Evolutionary conservation across 2,797 vertebrate species (phyloP), one percentile per base, ranked within the genome.

Genomic region (Catostomus latipinnis): DNA sequence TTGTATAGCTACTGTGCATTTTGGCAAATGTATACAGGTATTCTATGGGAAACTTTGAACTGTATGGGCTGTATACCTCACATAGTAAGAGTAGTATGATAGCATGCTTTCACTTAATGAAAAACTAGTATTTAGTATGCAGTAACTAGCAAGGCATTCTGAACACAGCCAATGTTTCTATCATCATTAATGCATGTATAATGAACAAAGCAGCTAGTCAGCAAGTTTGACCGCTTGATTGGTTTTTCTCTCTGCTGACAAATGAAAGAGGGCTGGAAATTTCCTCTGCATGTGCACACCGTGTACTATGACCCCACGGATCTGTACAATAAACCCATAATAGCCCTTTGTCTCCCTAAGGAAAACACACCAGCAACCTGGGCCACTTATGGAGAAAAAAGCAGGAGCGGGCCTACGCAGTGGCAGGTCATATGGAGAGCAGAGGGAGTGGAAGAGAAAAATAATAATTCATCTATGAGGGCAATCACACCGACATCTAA

Each of bases 321-420:
- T 85, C 85, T 83, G 75, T 68, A 83, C 84, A 89, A 86, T 87
- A 86, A 87, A 82, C 81, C 79, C 80, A 79, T 86, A 88, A 86
- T 84, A 84, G 84, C 78, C 81, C n/a, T 74, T 58, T 18, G 50
- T 77, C 80, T 84, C 82, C 86, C 88, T 10, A 48, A 84, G 85
- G 88, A 84, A 71, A 74, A 80, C 82, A 81, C 66, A 74, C 72
- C 70, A 53, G 75, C 82, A 88, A 86, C 83, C 83, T 76, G 78
- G 79, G 80, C 84, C 89, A 90, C 84, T 78, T 83, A 74, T 85
- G 81, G 65, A 81, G 34, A 34, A 34, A 88, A 79, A 82, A 84
- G 88, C 84, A 85, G 86, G 9, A 70, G 50, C 56, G 14, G 67
- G 83, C 61, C 81, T 56, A 1, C 13, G 0, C 63, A 69, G 82